Evolutionary conservation across 2,888 invertebrate species (phyloP), one percentile per base, ranked within the genome.

Genomic region (Nycteola revayana): DNA sequence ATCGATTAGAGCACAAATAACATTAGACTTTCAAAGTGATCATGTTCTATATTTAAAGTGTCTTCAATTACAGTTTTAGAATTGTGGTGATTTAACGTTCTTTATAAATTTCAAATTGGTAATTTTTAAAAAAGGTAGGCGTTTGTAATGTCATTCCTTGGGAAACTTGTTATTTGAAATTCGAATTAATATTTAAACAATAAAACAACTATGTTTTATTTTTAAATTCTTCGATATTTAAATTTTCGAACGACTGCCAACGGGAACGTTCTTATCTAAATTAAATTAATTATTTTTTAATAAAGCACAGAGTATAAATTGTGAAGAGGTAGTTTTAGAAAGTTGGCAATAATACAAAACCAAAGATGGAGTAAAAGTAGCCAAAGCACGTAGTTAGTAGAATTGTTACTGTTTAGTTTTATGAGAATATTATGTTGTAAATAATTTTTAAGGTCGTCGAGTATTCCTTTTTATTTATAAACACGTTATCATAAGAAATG

Each of bases 381-480:
- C 57, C 60, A 57, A 57, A 57, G 55, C 62, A 67, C 55, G 51
- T 74, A 76, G 73, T 56, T 75, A 73, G 64, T 75, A 72, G 67
- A 74, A 66, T 75, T 75, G 71, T 75, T 76, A 71, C 49, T 60
- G 55, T 65, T 70, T 70, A 74, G 64, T 56, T 32, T 39, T 50
- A 7, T 32, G 14, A 5, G 5, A 21, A 7, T 47, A 55, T 63
- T 61, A 62, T 58, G 67, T 71, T 84, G 81, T 85, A 83, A 77
- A 79, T 84, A 81, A 56, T 75, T 56, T 60, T 66, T 72, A 66
- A 68, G 66, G 47, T 64, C 61, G 56, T 67, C 62, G 66, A 63
- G 43, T 59, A 63, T n/a, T n/a, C n/a, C n/a, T n/a, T n/a, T n/a
- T n/a, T n/a, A n/a, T n/a, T n/a, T n/a, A n/a, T n/a, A n/a, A n/a